Evolutionary conservation across 2,797 vertebrate species (phyloP).

Genomic region (Pteronotus mesoamericanus): DNA sequence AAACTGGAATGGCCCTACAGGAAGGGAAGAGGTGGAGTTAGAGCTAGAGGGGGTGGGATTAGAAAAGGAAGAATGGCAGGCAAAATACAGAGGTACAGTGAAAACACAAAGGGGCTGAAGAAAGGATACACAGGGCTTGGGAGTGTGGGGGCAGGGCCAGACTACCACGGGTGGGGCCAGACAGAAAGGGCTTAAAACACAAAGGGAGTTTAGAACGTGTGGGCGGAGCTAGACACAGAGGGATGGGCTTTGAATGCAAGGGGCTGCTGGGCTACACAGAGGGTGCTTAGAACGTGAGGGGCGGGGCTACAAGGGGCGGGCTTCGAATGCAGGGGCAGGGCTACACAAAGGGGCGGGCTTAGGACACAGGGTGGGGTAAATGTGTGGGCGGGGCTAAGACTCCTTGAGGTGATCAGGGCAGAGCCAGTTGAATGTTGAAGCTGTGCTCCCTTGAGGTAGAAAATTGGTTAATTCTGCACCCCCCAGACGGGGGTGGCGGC

Average conservation of each 20-base stretch:
- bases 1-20: constrained; percentile 93
- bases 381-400: not conserved
- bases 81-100: constrained; percentile 31
- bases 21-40: not conserved
- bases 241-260: not conserved
- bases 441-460: constrained; percentile 59
- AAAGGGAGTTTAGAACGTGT: not conserved
- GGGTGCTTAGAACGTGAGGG: not conserved
- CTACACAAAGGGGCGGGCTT: constrained; percentile 35
- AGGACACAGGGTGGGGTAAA: constrained; percentile 12
- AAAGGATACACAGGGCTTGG: not conserved
- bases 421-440: constrained; percentile 19
- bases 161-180: constrained; percentile 5
- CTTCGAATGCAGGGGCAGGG: not conserved
- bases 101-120: constrained; percentile 33
- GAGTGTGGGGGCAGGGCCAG: constrained; percentile 37
- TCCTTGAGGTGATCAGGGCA: not conserved
- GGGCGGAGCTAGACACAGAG: constrained; percentile 31
- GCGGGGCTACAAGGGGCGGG: not conserved
- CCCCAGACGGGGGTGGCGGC: constrained; percentile 48
- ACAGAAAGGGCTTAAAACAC: constrained; percentile 32
- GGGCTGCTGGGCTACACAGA: constrained; percentile 22
- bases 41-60: not conserved
- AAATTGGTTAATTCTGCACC: constrained; percentile 67
- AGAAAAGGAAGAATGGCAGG: not conserved